These are phyloP conservation scores for Falco berigora DNA, from an alignment of 2,797 vertebrate species.

Conservation along the genomic window DNA sequence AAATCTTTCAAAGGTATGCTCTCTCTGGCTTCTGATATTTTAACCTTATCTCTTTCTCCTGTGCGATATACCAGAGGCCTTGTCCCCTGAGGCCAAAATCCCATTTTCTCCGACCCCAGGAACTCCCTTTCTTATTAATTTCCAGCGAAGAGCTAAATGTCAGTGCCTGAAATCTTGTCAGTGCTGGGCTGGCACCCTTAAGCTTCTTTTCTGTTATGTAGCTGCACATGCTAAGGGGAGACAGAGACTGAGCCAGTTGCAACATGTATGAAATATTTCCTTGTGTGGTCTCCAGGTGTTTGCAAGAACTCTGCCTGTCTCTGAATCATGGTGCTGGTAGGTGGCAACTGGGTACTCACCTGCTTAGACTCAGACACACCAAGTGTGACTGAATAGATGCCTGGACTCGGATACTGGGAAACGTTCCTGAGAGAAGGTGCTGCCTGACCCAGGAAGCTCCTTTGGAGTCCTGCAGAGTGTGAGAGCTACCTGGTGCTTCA, in stretches of 20 bases:
- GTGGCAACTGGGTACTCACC: not conserved
- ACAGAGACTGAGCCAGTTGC: not conserved
- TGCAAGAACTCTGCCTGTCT: not conserved
- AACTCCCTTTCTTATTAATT: not conserved
- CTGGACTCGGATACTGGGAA: not conserved
- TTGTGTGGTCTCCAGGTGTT: rapidly evolving
- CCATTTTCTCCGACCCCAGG: not conserved
- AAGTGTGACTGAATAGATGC: not conserved
- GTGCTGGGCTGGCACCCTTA: not conserved
- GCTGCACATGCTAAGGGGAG: not conserved
- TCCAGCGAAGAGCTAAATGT: not conserved
- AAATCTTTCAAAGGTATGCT: not conserved
- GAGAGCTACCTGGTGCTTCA: constrained; percentile 16
- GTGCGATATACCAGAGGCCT: not conserved
- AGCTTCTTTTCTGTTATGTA: not conserved
- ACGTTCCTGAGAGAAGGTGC: not conserved
- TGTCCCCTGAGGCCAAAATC: not conserved
- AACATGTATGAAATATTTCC: not conserved
- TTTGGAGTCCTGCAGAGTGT: not conserved
- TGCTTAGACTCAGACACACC: not conserved
- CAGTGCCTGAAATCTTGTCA: not conserved
- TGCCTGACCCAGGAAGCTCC: not conserved
- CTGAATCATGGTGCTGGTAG: not conserved
- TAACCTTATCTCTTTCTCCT: not conserved
- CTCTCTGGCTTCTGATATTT: not conserved